These are phyloP conservation scores for Athene noctua DNA, from an alignment of 2,113 vertebrate genomes.

Conservation along the genomic window DNA sequence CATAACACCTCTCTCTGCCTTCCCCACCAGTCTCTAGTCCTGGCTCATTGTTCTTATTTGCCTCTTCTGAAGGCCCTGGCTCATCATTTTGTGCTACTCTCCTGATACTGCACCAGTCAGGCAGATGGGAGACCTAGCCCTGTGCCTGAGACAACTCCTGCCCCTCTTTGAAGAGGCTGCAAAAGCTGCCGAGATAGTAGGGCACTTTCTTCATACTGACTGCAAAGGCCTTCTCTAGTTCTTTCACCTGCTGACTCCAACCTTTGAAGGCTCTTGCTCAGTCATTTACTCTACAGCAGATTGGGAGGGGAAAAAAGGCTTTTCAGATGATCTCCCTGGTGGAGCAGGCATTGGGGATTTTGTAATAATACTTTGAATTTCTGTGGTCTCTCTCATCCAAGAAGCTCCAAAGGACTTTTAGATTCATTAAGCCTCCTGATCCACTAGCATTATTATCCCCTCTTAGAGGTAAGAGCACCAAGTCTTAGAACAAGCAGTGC, in stretches of 20 bases:
- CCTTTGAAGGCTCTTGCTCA: conserved; percentile 35
- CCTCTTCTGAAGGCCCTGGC: background rate
- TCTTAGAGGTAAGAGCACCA: background rate
- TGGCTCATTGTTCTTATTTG: accelerated
- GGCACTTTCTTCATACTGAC: background rate
- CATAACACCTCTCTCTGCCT: background rate
- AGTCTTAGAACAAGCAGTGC: background rate
- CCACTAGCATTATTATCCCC: background rate
- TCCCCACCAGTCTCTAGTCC: background rate
- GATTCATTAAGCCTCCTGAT: conserved; percentile 6
- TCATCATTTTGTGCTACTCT: background rate
- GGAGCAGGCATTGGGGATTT: background rate
- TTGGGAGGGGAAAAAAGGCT: background rate
- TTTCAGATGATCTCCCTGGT: background rate
- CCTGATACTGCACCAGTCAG: background rate
- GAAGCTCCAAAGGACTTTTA: background rate
- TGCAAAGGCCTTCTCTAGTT: conserved; percentile 2
- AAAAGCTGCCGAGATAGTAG: background rate
- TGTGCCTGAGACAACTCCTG: background rate
- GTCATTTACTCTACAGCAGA: background rate
- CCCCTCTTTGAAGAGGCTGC: background rate
- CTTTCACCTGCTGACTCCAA: background rate
- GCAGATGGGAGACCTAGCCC: background rate
- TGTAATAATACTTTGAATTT: background rate
- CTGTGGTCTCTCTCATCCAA: background rate